A percentile compares a stretch with the other conserved stretches of the same genome.
These are phyloP conservation scores for Heliocidaris tuberculata DNA, from an alignment of 35 echinoderm and acorn worm genomes.

Conservation along the genomic window DNA sequence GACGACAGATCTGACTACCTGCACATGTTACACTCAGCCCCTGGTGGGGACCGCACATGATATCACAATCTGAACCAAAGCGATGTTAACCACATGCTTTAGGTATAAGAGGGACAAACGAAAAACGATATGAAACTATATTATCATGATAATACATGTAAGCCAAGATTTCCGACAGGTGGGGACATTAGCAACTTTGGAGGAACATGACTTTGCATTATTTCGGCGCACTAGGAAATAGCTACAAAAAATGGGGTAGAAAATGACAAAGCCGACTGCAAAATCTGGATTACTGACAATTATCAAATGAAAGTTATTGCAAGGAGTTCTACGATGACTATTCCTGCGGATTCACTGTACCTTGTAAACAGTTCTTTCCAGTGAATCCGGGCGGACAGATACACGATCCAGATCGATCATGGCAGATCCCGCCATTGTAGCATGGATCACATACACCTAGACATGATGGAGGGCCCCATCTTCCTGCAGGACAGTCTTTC, in stretches of 20 bases:
- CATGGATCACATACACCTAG: slow-evolving; percentile 55
- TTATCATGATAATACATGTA: not conserved
- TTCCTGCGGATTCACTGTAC: no score
- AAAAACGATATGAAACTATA: no score
- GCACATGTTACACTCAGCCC: not conserved
- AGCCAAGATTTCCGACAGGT: no score
- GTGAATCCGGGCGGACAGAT: slow-evolving; percentile 62
- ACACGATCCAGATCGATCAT: slow-evolving; percentile 60
- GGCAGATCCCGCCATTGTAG: slow-evolving; percentile 68
- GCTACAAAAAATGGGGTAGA: no score
- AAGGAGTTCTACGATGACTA: no score
- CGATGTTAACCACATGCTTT: not conserved
- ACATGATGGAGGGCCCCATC: slow-evolving; percentile 63
- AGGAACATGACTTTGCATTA: no score
- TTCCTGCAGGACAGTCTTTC: slow-evolving; percentile 59
- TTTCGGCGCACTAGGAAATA: no score
- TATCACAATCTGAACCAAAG: not conserved
- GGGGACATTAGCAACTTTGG: no score
- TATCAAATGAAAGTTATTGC: no score
- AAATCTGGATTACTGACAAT: no score
- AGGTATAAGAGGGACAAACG: not conserved
- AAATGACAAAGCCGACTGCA: no score
- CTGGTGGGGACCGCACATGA: not conserved
- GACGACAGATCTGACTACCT: not conserved
- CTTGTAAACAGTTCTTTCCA: slow-evolving; percentile 58